Conservation (phyloP, 2,113 vertebrate genomes). For the Campylomormyrus tamandua region DNA sequence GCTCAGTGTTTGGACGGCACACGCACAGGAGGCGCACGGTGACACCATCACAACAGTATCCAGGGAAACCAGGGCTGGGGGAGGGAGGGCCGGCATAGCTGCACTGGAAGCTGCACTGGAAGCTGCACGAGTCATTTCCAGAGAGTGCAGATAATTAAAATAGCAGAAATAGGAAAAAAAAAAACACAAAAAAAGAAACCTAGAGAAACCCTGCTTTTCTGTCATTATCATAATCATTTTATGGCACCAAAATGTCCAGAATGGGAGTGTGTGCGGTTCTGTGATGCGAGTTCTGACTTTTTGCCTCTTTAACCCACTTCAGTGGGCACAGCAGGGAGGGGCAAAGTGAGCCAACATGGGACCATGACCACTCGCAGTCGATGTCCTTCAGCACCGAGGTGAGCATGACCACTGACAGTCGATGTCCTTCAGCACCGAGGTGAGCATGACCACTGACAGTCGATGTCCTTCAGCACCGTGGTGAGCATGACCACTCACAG, state of each 20-base stretch:
- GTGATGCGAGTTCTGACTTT: not conserved
- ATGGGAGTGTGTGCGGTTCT: not conserved
- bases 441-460: no score
- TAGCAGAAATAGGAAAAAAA: conserved; percentile 36
- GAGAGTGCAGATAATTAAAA: conserved; percentile 44
- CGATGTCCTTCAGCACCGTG: no score
- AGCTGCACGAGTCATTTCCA: conserved; percentile 45
- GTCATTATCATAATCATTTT: conserved; percentile 34
- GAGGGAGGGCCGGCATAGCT: conserved; percentile 30
- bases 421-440: not conserved
- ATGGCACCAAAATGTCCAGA: conserved; percentile 24
- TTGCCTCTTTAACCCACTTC: not conserved
- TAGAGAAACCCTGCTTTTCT: conserved; percentile 1
- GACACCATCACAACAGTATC: conserved; percentile 15
- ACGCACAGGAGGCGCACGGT: conserved; percentile 14
- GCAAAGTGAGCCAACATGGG: not conserved
- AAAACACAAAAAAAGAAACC: not conserved
- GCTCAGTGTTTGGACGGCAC: conserved; percentile 44
- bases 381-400: not conserved
- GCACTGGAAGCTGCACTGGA: conserved; percentile 45
- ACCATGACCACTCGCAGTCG: not conserved
- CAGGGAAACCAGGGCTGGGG: conserved; percentile 7
- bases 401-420: not conserved
- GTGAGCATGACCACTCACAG: no score
- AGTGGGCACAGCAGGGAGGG: not conserved